Evolutionary conservation across 2,888 invertebrate genomes (phyloP).

Genomic region (Agrotis clavis): DNA sequence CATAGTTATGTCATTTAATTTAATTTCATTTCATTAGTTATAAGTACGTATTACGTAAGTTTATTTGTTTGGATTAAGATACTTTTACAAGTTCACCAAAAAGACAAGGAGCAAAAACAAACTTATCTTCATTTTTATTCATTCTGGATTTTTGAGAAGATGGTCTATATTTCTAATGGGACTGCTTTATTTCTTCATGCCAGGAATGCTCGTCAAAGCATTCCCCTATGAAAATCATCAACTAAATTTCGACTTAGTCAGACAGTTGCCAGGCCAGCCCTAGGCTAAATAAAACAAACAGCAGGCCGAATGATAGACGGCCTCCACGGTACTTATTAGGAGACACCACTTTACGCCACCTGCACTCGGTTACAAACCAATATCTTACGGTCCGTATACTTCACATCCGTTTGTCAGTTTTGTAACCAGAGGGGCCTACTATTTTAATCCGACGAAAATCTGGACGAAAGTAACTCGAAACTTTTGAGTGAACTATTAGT

Average conservation of each 20-base stretch:
- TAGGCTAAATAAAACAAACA: conserved; percentile 58
- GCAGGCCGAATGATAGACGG: conserved; percentile 57
- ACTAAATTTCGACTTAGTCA: too few species aligned
- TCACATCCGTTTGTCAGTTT: conserved; percentile 40
- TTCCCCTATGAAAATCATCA: too few species aligned
- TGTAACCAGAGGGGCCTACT: conserved; percentile 17
- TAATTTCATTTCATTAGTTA: too few species aligned
- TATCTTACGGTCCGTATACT: conserved; percentile 27
- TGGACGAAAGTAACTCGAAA: too few species aligned
- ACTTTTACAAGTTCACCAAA: not conserved
- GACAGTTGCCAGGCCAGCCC: conserved; percentile 6
- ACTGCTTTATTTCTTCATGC: not conserved
- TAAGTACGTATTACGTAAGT: too few species aligned
- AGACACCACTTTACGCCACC: conserved; percentile 40
- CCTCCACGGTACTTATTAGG: conserved; percentile 54
- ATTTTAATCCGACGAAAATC: too few species aligned
- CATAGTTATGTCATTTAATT: too few species aligned
- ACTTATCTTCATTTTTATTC: not conserved
- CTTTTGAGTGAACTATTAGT: too few species aligned
- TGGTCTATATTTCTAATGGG: not conserved
- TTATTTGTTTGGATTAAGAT: too few species aligned
- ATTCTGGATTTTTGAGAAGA: not conserved
- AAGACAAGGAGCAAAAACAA: not conserved
- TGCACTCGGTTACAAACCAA: conserved; percentile 38
- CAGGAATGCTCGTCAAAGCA: too few species aligned